Conservation (phyloP, 2,113 vertebrate genomes). For the Chaetops frenatus region DNA sequence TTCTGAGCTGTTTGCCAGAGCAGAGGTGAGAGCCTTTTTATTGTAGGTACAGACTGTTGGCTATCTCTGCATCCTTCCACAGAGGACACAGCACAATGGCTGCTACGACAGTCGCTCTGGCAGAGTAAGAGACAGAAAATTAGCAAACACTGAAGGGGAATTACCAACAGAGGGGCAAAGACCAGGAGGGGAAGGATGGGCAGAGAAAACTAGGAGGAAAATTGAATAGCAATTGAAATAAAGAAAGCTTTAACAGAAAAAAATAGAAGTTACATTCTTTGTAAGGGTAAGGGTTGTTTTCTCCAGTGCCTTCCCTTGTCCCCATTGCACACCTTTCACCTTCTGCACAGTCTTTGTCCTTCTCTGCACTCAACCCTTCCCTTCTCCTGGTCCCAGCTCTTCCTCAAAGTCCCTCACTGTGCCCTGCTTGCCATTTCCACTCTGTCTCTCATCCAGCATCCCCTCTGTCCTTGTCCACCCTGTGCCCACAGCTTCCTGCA, state of each 20-base stretch:
- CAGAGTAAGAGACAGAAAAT: background rate
- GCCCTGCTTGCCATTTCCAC: background rate
- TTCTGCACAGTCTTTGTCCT: background rate
- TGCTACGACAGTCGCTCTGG: background rate
- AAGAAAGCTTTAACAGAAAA: background rate
- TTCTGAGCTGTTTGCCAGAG: background rate
- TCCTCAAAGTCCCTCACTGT: background rate
- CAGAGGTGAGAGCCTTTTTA: constrained; percentile 1
- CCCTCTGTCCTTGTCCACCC: background rate
- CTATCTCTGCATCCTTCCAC: background rate
- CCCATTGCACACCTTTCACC: background rate
- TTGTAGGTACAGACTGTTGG: background rate
- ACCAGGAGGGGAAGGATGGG: background rate
- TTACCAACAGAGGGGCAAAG: background rate
- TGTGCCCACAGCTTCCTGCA: background rate
- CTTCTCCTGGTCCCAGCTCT: background rate
- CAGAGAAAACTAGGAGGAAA: background rate
- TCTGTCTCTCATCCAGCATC: background rate
- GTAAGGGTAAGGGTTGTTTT: background rate
- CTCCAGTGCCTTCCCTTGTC: background rate
- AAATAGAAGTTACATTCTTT: background rate
- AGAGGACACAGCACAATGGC: background rate
- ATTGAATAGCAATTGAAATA: background rate
- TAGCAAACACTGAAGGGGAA: background rate
- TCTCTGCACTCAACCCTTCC: background rate